Conservation (phyloP, 2,888 invertebrate species). For the Tenthredo livida region DNA sequence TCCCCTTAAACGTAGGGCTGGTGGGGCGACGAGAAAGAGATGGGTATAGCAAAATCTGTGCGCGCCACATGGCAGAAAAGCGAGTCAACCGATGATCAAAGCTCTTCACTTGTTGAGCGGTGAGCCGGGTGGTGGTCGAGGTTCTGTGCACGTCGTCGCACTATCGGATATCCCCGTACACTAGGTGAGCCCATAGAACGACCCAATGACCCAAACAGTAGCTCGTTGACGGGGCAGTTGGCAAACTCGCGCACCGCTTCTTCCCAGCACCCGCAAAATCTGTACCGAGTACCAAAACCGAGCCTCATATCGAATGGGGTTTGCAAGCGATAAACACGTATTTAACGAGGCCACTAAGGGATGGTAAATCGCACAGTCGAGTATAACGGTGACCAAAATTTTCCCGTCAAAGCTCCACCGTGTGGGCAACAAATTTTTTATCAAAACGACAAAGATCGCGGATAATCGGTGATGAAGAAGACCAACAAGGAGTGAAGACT, state of each 20-base stretch:
- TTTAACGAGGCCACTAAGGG: background rate
- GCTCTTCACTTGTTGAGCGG: conserved; percentile 49
- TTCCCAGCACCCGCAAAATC: conserved; percentile 26
- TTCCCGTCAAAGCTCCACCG: background rate
- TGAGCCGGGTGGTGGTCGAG: conserved; percentile 14
- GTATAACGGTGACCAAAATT: background rate
- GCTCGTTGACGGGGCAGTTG: conserved; percentile 33
- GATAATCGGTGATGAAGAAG: background rate
- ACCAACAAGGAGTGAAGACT: background rate
- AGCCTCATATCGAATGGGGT: conserved; percentile 35
- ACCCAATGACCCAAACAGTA: conserved; percentile 35
- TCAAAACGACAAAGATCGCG: background rate
- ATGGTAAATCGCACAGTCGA: background rate
- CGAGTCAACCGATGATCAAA: conserved; percentile 49
- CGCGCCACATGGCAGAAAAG: conserved; percentile 22
- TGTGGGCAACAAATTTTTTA: background rate
- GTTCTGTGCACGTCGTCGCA: conserved; percentile 47
- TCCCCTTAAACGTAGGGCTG: background rate
- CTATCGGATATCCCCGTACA: conserved; percentile 43
- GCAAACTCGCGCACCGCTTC: conserved; percentile 44
- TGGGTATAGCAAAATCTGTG: conserved; percentile 25
- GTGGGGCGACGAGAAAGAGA: background rate
- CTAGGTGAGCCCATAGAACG: conserved; percentile 43
- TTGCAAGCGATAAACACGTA: conserved; percentile 32
- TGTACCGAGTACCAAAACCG: conserved; percentile 31